A percentile compares a stretch with the other conserved stretches of the same genome.
phyloP scores from a whole-genome alignment of 2,888 invertebrate genomes.

The Pyrocoelia pectoralis region DNA sequence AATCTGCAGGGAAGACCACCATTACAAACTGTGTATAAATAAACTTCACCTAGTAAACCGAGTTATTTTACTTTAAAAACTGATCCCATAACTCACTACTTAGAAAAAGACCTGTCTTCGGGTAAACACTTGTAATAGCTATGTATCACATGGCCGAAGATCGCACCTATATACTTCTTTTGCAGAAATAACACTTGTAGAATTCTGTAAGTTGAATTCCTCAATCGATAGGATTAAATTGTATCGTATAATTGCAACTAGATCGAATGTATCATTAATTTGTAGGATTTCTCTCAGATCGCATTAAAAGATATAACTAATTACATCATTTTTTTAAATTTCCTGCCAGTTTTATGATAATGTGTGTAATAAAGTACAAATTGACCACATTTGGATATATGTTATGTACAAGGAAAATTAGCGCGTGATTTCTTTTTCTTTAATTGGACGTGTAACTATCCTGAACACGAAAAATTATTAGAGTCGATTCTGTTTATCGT shows the following conservation, averaged over 20 bases:
- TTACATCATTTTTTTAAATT: slow-evolving; percentile 8
- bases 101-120: slow-evolving; percentile 37
- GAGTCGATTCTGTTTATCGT: too few relatives aligned
- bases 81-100: slow-evolving; percentile 39
- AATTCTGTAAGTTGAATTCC: slow-evolving; percentile 23
- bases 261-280: slow-evolving; percentile 12
- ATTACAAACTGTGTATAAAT: slow-evolving; percentile 27
- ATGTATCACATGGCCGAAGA: slow-evolving; percentile 36
- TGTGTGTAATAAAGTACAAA: slow-evolving; percentile 5
- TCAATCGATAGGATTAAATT: slow-evolving; percentile 16
- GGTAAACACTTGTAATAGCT: slow-evolving; percentile 39
- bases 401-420: neutral
- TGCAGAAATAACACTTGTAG: slow-evolving; percentile 21
- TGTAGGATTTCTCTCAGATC: slow-evolving; percentile 5
- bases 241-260: slow-evolving; percentile 14
- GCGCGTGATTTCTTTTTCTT: slow-evolving; percentile 10
- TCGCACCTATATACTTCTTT: slow-evolving; percentile 26
- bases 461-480: slow-evolving; percentile 3
- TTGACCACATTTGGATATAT: slow-evolving; percentile 6
- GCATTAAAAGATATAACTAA: neutral
- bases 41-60: slow-evolving; percentile 29
- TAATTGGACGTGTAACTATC: slow-evolving; percentile 22
- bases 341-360: slow-evolving; percentile 1
- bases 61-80: slow-evolving; percentile 38
- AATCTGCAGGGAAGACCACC: slow-evolving; percentile 31